Evolutionary conservation across 1,140 invertebrate species (phyloP), one percentile per base, ranked within the genome.

Genomic region (Drosophila rufa): DNA sequence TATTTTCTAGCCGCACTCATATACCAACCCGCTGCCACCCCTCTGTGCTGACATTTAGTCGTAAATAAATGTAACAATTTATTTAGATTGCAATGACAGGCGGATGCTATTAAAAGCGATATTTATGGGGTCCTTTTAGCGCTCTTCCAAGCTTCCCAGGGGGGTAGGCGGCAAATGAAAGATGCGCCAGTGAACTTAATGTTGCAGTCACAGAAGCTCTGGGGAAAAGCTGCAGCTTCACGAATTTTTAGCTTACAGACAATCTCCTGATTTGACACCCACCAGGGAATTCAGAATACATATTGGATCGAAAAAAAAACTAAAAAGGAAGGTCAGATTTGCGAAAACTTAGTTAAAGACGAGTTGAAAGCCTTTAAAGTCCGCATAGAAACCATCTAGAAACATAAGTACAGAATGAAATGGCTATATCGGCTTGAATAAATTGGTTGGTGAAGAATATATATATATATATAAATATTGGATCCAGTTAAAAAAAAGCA

Each of bases 41-140:
- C 38, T 36, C 51, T 36, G 46, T 70, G 53, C 74, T 82, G 67
- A 90, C 86, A 90, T 80, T 85, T 81, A 82, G 82, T 90, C 86
- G 86, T 90, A 90, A 90, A 90, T 90, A 90, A 90, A 90, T 91
- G 85, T 90, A 90, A 91, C 85, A 90, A 90, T 90, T 90, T 90
- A 90, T 90, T 90, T 90, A 90, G 85, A 90, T 90, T 90, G 85
- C 85, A 85, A 85, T 90, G 85, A 90, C 85, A 90, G 85, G 86
- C 85, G 81, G 81, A 90, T 84, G 85, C 85, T 90, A 90, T 90
- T 90, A 90, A 90, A 76, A 82, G 74, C 75, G 79, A 80, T 82
- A 90, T 90, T 90, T 90, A 90, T 90, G 85, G 66, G 64, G 50
- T 66, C 82, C 51, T 74, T 82, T 60, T 76, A 60, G 51, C 67